phyloP scores from a whole-genome alignment of 2,113 vertebrate species.

The Anhinga anhinga region DNA sequence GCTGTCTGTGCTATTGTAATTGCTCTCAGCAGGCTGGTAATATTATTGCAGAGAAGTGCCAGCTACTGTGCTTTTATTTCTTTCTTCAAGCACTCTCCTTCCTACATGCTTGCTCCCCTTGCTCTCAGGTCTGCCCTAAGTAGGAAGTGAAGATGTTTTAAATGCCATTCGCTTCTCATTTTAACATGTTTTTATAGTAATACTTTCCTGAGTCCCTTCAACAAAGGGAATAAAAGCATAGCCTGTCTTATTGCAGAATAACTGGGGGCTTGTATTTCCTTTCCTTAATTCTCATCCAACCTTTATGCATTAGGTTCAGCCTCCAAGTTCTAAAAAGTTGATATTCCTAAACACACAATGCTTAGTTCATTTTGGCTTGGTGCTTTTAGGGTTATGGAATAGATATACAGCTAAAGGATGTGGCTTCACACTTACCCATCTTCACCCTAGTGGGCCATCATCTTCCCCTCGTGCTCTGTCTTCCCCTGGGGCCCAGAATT shows the following conservation, averaged over 20 bases:
- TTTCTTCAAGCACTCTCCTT: constrained; percentile 38
- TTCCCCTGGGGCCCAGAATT: background rate
- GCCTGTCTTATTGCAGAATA: background rate
- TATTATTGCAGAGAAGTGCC: constrained; percentile 51
- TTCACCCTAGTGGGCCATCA: background rate
- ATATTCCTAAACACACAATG: background rate
- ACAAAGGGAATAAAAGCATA: background rate
- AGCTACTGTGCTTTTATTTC: constrained; percentile 50
- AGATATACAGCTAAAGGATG: background rate
- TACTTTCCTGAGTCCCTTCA: background rate
- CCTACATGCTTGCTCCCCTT: background rate
- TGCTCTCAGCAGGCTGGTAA: constrained; percentile 70
- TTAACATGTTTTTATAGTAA: background rate
- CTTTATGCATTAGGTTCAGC: background rate
- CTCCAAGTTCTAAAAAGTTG: background rate
- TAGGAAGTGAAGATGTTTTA: background rate
- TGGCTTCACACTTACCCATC: background rate
- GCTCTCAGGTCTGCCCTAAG: background rate
- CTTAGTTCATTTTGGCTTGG: background rate
- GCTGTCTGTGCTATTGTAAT: constrained; percentile 66
- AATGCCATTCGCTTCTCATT: constrained; percentile 46
- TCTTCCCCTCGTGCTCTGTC: background rate
- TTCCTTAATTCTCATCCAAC: background rate
- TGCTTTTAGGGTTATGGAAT: background rate
- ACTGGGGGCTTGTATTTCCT: background rate